Conservation (phyloP, 2,797 vertebrate genomes). For the Eleutherodactylus coqui region DNA sequence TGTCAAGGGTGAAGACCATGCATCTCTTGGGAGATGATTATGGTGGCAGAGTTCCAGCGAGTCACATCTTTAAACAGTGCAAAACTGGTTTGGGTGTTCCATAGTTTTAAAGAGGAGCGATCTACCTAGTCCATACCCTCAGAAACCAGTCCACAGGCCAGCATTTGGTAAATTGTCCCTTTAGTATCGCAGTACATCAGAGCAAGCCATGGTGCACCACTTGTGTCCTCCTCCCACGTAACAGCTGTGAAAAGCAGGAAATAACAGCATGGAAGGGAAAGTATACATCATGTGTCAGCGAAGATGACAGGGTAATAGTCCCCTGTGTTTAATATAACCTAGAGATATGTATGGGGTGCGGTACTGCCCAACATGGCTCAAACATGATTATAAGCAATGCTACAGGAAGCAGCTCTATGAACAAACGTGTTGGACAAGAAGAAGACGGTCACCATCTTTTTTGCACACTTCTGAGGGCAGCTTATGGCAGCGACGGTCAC, state of each 20-base stretch:
- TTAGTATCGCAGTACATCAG: neutral
- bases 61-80: no score
- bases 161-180: neutral
- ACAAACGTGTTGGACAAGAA: no score
- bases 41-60: no score
- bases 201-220: neutral
- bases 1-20: no score
- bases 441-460: no score
- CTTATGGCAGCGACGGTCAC: no score
- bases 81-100: no score
- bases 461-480: no score
- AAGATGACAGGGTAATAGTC: conserved; percentile 3
- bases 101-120: no score
- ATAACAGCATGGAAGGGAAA: neutral
- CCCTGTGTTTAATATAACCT: neutral
- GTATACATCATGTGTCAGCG: neutral
- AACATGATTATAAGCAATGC: neutral
- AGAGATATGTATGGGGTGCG: neutral
- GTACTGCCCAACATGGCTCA: neutral
- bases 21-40: no score
- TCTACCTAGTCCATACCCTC: no score
- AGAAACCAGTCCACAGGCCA: neutral
- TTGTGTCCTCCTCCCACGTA: neutral
- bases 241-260: conserved; percentile 9
- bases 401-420: no score